phyloP scores from a whole-genome alignment of 2,888 invertebrate genomes.

The Campaea margaritaria region DNA sequence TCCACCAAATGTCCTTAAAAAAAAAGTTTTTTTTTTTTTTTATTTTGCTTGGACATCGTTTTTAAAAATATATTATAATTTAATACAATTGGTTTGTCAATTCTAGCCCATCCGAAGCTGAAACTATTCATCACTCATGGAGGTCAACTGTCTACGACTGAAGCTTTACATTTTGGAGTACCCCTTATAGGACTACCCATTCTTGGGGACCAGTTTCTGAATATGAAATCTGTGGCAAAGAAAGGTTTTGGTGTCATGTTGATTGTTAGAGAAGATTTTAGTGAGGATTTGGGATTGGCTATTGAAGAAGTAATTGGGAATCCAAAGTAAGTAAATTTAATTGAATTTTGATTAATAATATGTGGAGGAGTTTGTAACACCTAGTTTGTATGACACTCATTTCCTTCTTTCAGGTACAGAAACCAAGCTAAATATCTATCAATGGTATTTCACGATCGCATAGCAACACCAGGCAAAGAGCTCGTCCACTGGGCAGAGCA shows the following conservation, averaged over 20 bases:
- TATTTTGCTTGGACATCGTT: too few species aligned
- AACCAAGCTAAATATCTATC: slow-evolving; percentile 58
- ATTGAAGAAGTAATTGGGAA: slow-evolving; percentile 57
- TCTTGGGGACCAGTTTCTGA: slow-evolving; percentile 64
- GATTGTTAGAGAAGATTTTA: slow-evolving; percentile 53
- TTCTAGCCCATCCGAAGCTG: slow-evolving; percentile 61
- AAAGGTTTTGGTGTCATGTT: slow-evolving; percentile 65
- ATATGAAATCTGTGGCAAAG: slow-evolving; percentile 57
- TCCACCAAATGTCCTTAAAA: too few species aligned
- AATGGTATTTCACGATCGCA: slow-evolving; percentile 70
- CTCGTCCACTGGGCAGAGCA: slow-evolving; percentile 89
- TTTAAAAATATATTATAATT: too few species aligned
- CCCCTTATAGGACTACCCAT: slow-evolving; percentile 70
- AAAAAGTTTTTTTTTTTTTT: too few species aligned
- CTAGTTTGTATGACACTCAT: not conserved
- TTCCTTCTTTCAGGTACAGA: not conserved
- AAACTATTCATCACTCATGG: slow-evolving; percentile 71
- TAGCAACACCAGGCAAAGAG: slow-evolving; percentile 83
- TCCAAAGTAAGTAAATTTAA: slow-evolving; percentile 42
- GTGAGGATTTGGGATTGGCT: slow-evolving; percentile 50
- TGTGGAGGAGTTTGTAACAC: not conserved
- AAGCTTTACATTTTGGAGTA: slow-evolving; percentile 70
- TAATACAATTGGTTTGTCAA: too few species aligned
- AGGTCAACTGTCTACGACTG: slow-evolving; percentile 69
- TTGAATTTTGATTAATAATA: too few species aligned